Evolutionary conservation across 1,140 invertebrate species (phyloP), one percentile per base, ranked within the genome.

Genomic region (Leptoteleia sp.): DNA sequence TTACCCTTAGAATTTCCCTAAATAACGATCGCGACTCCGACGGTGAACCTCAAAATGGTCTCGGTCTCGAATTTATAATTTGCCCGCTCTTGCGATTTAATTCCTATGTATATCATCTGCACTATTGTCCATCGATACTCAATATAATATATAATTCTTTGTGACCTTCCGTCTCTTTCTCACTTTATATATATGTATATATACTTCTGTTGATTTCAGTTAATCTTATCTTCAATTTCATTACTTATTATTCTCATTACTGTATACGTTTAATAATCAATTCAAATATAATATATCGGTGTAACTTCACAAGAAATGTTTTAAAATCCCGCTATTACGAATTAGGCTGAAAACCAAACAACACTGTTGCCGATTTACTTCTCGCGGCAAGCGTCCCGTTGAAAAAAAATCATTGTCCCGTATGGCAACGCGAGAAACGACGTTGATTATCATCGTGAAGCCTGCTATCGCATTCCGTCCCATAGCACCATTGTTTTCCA

Each of bases 121-220:
- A 79, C 83, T 87, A 86, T 87, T 87, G 85, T 86, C 85, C 72
- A 85, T 83, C 64, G 73, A 83, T 82, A 79, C 62, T 81, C 71
- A 77, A 76, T 81, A 82, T 68, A 59, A 72, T 80, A 82, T 81
- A 83, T 84, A 76, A 79, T 79, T 72, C 52, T 80, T 75, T 79
- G 61, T 80, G 76, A 73, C 62, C 67, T 73, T 72, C 42, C 55
- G 19, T 70, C 50, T 76, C 27, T 54, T 11, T 55, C 12, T 6
- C 43, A 3, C 22, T 62, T 35, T 48, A 35, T 64, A 54, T 73
- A 73, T 55, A 50, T 67, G 5, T 64, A 43, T 52, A 31, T 70
- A 38, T 68, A 50, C 54, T 22, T 48, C 55, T 7, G 3, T 16
- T 54, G 7, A 35, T 8, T 29, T 42, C 13, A 40, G 31, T 50